phyloP scores from a whole-genome alignment of 2,888 invertebrate species.

The Noctuana brunneofusca region DNA sequence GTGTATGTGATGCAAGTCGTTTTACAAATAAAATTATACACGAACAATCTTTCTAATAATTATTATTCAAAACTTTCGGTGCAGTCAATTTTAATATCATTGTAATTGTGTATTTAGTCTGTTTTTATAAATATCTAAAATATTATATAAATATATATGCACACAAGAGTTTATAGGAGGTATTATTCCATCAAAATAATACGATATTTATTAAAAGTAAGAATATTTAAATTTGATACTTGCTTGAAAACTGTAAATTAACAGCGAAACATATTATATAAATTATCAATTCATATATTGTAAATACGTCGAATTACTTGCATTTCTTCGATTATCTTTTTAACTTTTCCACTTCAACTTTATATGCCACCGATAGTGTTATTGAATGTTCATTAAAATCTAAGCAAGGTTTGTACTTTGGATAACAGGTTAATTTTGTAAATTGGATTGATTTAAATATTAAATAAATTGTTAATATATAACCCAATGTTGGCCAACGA shows the following conservation, averaged over 20 bases:
- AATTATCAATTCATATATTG: conserved; percentile 8
- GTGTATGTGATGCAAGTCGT: conserved; percentile 21
- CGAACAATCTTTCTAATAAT: neutral
- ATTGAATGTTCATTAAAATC: conserved; percentile 4
- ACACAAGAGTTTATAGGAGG: conserved; percentile 11
- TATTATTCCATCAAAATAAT: conserved; percentile 20
- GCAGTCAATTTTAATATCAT: conserved; percentile 9
- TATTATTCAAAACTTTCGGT: neutral
- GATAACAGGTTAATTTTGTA: conserved; percentile 7
- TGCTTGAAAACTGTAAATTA: conserved; percentile 14
- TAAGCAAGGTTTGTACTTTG: conserved; percentile 23
- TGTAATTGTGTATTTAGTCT: neutral
- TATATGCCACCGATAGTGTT: conserved; percentile 1
- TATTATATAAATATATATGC: neutral
- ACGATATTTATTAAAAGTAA: conserved; percentile 3
- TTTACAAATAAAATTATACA: neutral
- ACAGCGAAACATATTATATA: conserved; percentile 8
- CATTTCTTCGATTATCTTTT: neutral
- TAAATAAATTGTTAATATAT: neutral
- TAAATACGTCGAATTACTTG: conserved; percentile 13
- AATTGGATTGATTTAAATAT: conserved; percentile 7
- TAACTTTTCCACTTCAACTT: neutral
- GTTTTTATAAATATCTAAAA: neutral
- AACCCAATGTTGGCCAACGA: conserved; percentile 16
- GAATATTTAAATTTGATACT: conserved; percentile 2